Conservation (phyloP, 2,888 invertebrate species). For the Callosobruchus maculatus region DNA sequence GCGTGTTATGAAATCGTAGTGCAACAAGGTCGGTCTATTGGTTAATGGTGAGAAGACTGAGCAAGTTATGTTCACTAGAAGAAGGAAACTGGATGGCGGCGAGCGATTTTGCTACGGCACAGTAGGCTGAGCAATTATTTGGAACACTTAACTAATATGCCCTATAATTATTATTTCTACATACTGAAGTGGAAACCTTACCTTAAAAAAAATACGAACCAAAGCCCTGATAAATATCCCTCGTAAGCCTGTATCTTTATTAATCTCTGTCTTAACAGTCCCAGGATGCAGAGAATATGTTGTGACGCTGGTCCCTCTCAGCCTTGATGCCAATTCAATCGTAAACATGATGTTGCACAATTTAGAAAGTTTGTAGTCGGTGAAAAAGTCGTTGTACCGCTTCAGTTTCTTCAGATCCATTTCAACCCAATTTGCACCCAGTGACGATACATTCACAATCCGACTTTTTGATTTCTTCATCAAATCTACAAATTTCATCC, state of each 20-base stretch:
- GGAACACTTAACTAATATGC: no score
- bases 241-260: constrained; percentile 1
- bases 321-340: constrained; percentile 26
- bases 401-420: constrained; percentile 8
- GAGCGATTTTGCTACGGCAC: no score
- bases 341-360: constrained; percentile 33
- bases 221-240: not conserved
- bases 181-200: not conserved
- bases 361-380: constrained; percentile 19
- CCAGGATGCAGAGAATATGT: constrained; percentile 35
- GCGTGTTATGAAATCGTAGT: no score
- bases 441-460: constrained; percentile 29
- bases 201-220: not conserved
- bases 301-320: constrained; percentile 27
- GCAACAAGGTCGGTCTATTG: no score
- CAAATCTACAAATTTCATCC: constrained; percentile 44
- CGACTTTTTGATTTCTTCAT: constrained; percentile 37
- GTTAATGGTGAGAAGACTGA: no score
- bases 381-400: constrained; percentile 8
- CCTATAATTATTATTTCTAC: not conserved
- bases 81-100: no score
- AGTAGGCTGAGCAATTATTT: no score
- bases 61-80: no score
- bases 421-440: constrained; percentile 14
- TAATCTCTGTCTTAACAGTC: constrained; percentile 22